These are phyloP conservation scores for Gymnoscopelus braueri DNA, from an alignment of 2,797 vertebrate species.

Conservation along the genomic window DNA sequence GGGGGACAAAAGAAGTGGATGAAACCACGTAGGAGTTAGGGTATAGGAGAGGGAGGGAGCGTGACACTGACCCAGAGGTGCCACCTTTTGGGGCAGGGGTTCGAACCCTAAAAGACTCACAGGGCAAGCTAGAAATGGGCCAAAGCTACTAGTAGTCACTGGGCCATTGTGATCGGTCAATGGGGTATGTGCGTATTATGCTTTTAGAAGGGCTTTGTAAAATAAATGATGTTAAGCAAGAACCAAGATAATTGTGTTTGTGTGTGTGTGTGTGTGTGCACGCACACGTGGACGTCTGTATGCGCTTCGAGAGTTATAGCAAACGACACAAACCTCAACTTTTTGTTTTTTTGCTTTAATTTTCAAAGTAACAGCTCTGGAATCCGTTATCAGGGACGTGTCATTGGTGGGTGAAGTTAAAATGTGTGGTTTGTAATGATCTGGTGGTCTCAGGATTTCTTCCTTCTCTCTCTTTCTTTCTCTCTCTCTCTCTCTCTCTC, in stretches of 20 bases:
- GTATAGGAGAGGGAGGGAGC: slow-evolving; percentile 54
- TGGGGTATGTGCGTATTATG: slow-evolving; percentile 12
- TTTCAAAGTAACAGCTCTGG: slow-evolving; percentile 61
- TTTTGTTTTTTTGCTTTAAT: slow-evolving; percentile 44
- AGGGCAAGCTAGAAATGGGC: slow-evolving; percentile 43
- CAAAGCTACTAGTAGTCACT: slow-evolving; percentile 15
- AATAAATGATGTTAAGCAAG: not conserved
- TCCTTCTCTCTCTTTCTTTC: slow-evolving; percentile 21
- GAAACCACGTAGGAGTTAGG: slow-evolving; percentile 60
- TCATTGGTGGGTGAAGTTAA: slow-evolving; percentile 65
- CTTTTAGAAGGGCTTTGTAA: not conserved
- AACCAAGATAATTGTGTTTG: not conserved
- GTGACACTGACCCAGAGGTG: slow-evolving; percentile 62
- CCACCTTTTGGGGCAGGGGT: slow-evolving; percentile 48
- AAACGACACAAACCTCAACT: not conserved
- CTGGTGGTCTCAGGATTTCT: slow-evolving; percentile 38
- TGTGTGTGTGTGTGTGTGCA: slow-evolving; percentile 28
- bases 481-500: not conserved
- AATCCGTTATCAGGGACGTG: slow-evolving; percentile 61
- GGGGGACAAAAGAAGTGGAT: slow-evolving; percentile 65
- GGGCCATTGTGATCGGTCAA: slow-evolving; percentile 17
- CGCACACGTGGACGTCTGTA: not conserved
- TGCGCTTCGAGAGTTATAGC: not conserved
- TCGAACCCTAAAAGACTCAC: slow-evolving; percentile 26
- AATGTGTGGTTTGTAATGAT: slow-evolving; percentile 67